Conservation (phyloP, 2,113 vertebrate species). For the Lepus timidus region DNA sequence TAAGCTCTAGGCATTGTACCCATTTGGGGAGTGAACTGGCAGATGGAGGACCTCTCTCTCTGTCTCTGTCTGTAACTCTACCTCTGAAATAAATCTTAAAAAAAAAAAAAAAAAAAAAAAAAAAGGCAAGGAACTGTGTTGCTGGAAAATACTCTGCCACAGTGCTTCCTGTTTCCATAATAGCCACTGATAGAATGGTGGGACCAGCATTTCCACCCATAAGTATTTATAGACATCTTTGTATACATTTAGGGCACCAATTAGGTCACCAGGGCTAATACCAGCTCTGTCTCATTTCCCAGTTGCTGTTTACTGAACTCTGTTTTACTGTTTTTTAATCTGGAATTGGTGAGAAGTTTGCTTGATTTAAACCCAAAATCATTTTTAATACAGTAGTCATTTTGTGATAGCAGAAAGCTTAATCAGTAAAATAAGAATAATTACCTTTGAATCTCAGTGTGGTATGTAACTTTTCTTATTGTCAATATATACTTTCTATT, state of each 20-base stretch:
- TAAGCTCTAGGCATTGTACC: no score
- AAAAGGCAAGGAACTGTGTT: neutral
- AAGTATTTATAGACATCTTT: neutral
- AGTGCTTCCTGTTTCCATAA: neutral
- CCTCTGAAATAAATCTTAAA: no score
- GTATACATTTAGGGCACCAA: neutral
- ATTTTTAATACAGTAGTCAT: neutral
- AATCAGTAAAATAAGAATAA: neutral
- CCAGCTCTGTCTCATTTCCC: neutral
- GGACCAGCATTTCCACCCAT: neutral
- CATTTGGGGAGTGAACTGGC: no score
- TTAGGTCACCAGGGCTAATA: neutral
- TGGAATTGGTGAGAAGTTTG: neutral
- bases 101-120: neutral
- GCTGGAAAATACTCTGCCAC: neutral
- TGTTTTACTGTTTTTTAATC: neutral
- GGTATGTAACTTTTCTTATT: constrained; percentile 5
- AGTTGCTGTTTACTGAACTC: neutral
- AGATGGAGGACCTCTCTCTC: no score
- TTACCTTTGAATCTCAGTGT: neutral
- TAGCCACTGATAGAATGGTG: neutral
- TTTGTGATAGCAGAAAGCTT: neutral
- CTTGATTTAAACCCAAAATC: constrained; percentile 31
- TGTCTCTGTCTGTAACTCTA: no score
- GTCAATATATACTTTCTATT: neutral